Percentiles rank a stretch among this genome's conserved stretches.
phyloP scores from a whole-genome alignment of 2,113 vertebrate species.

The Scolopax mira region DNA sequence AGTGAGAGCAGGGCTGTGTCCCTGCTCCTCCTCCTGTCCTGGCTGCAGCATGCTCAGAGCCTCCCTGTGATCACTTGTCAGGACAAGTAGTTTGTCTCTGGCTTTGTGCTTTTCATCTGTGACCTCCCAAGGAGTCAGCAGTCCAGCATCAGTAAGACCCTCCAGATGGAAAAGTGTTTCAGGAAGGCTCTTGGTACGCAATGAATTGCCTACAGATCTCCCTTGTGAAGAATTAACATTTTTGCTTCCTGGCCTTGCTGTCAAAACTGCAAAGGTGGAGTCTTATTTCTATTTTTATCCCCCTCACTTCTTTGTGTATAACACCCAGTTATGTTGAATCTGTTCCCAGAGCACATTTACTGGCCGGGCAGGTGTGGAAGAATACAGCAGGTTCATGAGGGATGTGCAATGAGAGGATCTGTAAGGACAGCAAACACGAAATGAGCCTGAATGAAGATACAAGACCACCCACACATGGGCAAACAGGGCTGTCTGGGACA shows the following conservation, averaged over 20 bases:
- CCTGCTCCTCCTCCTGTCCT: background rate
- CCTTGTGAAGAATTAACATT: background rate
- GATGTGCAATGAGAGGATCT: background rate
- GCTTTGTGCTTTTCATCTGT: background rate
- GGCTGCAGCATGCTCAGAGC: background rate
- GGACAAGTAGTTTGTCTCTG: background rate
- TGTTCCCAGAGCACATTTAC: background rate
- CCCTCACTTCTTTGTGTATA: fast-evolving
- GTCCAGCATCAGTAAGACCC: background rate
- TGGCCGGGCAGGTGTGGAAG: background rate
- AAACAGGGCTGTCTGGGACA: background rate
- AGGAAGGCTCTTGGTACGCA: background rate
- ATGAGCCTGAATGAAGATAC: background rate
- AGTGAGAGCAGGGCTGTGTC: background rate
- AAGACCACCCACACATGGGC: background rate
- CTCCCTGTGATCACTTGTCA: too few relatives aligned
- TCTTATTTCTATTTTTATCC: background rate
- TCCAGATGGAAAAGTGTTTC: background rate
- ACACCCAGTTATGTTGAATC: background rate
- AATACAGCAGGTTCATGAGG: background rate
- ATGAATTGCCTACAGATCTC: background rate
- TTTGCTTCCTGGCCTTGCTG: background rate
- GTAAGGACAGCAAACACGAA: background rate
- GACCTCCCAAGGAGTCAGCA: background rate
- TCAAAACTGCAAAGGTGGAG: background rate